phyloP scores from a whole-genome alignment of 2,797 vertebrate genomes.

The Pangasius larnaudii region DNA sequence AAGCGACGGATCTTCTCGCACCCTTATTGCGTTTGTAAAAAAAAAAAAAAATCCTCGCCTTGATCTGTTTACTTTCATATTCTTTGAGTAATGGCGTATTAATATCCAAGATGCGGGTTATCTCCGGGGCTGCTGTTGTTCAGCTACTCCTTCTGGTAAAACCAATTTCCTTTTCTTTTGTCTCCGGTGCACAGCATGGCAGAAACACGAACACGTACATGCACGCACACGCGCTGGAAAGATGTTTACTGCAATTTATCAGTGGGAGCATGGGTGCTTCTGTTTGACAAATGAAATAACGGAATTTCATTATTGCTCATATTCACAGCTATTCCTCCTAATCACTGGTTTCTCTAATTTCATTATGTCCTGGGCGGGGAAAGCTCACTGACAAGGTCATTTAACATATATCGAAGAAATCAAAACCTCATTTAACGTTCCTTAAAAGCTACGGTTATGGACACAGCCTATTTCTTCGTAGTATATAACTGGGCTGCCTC shows the following conservation, averaged over 20 bases:
- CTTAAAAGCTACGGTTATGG: conserved; percentile 13
- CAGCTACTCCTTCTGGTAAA: conserved; percentile 55
- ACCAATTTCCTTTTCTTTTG: conserved; percentile 51
- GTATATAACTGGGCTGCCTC: not conserved
- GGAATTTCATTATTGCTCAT: conserved; percentile 42
- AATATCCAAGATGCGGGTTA: conserved; percentile 61
- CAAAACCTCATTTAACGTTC: conserved; percentile 34
- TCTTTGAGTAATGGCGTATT: conserved; percentile 66
- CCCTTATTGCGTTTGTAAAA: conserved; percentile 65
- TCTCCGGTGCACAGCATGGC: conserved; percentile 23
- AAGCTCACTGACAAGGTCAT: conserved; percentile 11
- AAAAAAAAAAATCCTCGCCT: conserved; percentile 58
- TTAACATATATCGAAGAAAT: conserved; percentile 25
- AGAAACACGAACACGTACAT: conserved; percentile 13
- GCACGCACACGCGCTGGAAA: not conserved
- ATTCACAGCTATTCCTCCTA: conserved; percentile 35
- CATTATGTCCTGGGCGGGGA: conserved; percentile 28
- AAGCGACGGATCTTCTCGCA: conserved; percentile 60
- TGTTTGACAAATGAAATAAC: conserved; percentile 45
- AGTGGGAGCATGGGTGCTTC: conserved; percentile 8
- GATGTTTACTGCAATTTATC: conserved; percentile 48
- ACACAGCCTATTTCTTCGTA: not conserved
- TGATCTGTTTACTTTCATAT: conserved; percentile 65
- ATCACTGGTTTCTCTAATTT: conserved; percentile 37
- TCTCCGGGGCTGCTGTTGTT: conserved; percentile 50